Evolutionary conservation across 2,113 vertebrate species (phyloP).

Genomic region (Regulus satrapa): DNA sequence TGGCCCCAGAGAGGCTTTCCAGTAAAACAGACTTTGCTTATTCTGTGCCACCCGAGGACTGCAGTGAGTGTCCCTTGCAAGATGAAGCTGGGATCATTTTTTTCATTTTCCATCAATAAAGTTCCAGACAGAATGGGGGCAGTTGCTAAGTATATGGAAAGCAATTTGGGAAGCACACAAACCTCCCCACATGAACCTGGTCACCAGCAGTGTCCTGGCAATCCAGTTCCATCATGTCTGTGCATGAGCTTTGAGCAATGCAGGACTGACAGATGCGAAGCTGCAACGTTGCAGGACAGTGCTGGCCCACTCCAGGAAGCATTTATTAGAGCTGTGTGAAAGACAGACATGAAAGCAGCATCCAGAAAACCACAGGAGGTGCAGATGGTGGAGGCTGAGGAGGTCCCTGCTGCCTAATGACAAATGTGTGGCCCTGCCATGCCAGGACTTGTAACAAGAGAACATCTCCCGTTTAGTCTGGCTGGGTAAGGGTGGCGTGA

Average conservation of each 20-base stretch:
- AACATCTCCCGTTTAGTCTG: background rate
- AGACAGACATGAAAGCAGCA: background rate
- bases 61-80: background rate
- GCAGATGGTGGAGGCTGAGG: background rate
- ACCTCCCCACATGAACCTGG: background rate
- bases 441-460: background rate
- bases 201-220: background rate
- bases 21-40: background rate
- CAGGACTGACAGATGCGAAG: background rate
- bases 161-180: background rate
- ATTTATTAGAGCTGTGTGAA: background rate
- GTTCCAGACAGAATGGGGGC: background rate
- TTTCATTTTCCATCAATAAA: background rate
- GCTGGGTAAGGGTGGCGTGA: background rate
- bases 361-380: background rate
- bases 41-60: background rate
- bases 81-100: background rate
- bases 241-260: background rate
- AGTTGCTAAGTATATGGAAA: background rate
- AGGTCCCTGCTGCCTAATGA: background rate
- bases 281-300: background rate
- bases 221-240: background rate
- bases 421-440: accelerated
- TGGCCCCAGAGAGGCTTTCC: background rate
- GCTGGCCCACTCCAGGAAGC: background rate